Conservation (phyloP, 2,113 vertebrate species). For the Prinia subflava region DNA sequence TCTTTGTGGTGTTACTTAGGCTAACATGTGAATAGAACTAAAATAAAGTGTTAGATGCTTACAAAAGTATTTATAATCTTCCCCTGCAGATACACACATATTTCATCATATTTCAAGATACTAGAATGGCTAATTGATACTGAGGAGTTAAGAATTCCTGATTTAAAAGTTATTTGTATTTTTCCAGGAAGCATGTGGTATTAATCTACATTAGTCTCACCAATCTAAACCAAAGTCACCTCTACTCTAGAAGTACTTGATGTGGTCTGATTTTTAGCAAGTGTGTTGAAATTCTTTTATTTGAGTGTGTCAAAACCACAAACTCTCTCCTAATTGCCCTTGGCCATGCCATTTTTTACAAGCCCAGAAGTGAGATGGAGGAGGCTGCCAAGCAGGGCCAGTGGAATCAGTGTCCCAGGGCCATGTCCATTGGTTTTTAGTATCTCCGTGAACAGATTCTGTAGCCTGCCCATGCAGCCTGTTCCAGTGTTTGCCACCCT, state of each 20-base stretch:
- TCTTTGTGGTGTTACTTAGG: neutral
- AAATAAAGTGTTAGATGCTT: neutral
- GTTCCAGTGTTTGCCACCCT: neutral
- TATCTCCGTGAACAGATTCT: neutral
- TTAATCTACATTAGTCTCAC: neutral
- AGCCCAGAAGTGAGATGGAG: neutral
- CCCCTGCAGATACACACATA: neutral
- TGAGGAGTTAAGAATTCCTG: neutral
- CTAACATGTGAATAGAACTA: neutral
- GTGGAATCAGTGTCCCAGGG: neutral
- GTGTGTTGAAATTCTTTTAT: neutral
- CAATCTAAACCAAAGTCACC: neutral
- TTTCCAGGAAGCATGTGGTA: neutral
- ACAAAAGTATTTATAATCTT: neutral
- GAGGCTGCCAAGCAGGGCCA: neutral
- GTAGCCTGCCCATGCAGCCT: neutral
- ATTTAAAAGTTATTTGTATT: neutral
- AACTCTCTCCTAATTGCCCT: neutral
- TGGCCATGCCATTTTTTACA: neutral
- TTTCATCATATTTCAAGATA: neutral
- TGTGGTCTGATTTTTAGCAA: neutral
- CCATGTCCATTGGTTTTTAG: rapidly evolving
- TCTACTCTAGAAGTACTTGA: neutral
- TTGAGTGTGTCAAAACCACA: neutral
- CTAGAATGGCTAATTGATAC: neutral